Percentiles rank a stretch among this genome's conserved stretches.
phyloP scores from a whole-genome alignment of 2,888 invertebrate species.

The Hoplodrina ambigua region DNA sequence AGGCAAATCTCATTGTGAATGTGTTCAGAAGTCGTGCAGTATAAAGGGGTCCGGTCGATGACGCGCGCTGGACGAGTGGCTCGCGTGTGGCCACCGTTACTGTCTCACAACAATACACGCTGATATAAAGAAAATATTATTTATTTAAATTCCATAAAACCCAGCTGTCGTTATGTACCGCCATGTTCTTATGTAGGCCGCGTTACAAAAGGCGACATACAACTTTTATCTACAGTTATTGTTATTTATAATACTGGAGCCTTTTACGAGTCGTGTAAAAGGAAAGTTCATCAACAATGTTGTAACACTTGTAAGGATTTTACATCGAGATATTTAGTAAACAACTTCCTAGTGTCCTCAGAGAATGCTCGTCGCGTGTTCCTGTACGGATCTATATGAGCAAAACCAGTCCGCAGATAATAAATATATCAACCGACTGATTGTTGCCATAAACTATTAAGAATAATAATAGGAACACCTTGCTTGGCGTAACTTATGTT shows the following conservation, averaged over 20 bases:
- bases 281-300: slow-evolving; percentile 66
- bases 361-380: slow-evolving; percentile 35
- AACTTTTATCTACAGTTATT: slow-evolving; percentile 75
- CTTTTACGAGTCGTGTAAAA: slow-evolving; percentile 65
- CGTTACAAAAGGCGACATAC: slow-evolving; percentile 71
- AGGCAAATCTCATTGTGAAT: slow-evolving; percentile 31
- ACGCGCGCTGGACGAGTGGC: slow-evolving; percentile 76
- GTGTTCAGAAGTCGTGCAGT: slow-evolving; percentile 70
- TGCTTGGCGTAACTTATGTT: slow-evolving; percentile 39
- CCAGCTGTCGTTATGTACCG: slow-evolving; percentile 82
- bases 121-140: slow-evolving; percentile 91
- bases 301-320: slow-evolving; percentile 35
- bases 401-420: slow-evolving; percentile 57
- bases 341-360: slow-evolving; percentile 53
- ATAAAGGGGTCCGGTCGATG: slow-evolving; percentile 72
- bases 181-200: slow-evolving; percentile 80
- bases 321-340: slow-evolving; percentile 43
- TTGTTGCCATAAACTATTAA: slow-evolving; percentile 56
- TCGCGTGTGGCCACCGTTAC: slow-evolving; percentile 88
- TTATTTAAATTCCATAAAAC: slow-evolving; percentile 88
- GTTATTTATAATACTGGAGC: slow-evolving; percentile 72
- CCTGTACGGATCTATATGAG: slow-evolving; percentile 50
- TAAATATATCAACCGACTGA: slow-evolving; percentile 54
- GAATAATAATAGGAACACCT: slow-evolving; percentile 51
- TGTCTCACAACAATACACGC: slow-evolving; percentile 86